Evolutionary conservation across 2,797 vertebrate genomes (phyloP), one percentile per base, ranked within the genome.

Genomic region (Moxostoma hubbsi): DNA sequence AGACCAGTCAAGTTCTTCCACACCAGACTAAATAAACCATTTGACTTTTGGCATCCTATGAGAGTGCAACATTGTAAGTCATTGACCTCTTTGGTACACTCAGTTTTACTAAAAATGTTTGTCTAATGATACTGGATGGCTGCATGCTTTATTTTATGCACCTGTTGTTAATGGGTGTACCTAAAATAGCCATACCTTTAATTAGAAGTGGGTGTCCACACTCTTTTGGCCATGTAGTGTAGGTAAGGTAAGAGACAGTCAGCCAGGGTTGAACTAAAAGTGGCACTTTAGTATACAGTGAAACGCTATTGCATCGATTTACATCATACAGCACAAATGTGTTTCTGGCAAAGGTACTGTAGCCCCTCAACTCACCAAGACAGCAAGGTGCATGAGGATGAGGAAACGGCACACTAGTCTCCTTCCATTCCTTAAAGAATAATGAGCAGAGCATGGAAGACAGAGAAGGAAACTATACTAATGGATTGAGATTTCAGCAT

Each of bases 301-400:
- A 13, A n/a, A 13, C 16, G 58, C 43, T 57, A n/a, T 85, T 83
- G 79, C 84, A 70, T 70, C 2, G 47, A 77, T 83, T 85, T 85
- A 65, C 84, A 83, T 85, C 79, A 83, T 83, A 64, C 58, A 49
- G 47, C 68, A 49, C 47, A 36, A 13, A 75, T 79, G 13, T 49
- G 62, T 18, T 63, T 72, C 61, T 64, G 24, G 50, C 16, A 18
- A 68, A 36, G 1, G 53, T 47, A 45, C n/a, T 64, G 62, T 43
- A 45, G 61, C 11, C 61, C 4, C 9, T 71, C 16, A 36, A 15
- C 67, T 54, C 9, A 64, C 54, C 67, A 8, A 13, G 49, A 80
- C 65, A 54, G 49, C 69, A 74, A 81, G 81, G 78, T 77, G 69
- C 74, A 74, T 59, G 24, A 64, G 62, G 65, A 82, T 75, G 18